Percentiles rank a stretch among this genome's conserved stretches.
These are phyloP conservation scores for Gobius niger DNA, from an alignment of 2,113 vertebrate genomes.

Conservation along the genomic window DNA sequence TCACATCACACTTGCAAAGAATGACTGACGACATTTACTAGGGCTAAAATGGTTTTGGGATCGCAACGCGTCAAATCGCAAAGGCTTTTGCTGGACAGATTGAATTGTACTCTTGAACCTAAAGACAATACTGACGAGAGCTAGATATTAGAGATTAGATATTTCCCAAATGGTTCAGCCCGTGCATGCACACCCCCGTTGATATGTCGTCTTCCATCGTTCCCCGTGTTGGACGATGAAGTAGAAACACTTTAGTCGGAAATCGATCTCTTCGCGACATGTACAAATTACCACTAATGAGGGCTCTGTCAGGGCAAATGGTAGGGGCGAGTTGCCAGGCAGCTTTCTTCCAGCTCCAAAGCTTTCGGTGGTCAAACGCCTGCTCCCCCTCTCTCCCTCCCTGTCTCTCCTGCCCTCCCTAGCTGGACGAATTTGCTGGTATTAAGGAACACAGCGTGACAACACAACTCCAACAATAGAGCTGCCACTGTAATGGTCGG, in stretches of 20 bases:
- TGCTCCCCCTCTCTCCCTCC: slow-evolving; percentile 37
- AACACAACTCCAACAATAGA: slow-evolving; percentile 44
- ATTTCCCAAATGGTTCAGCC: neutral
- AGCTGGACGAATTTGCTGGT: slow-evolving; percentile 51
- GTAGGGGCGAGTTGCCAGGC: slow-evolving; percentile 45
- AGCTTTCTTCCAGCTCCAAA: slow-evolving; percentile 46
- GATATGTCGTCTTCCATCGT: neutral
- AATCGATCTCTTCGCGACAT: slow-evolving; percentile 60
- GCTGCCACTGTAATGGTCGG: slow-evolving; percentile 45
- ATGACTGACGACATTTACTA: too few species aligned
- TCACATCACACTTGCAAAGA: neutral
- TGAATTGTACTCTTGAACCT: too few species aligned
- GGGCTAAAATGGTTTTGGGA: too few species aligned
- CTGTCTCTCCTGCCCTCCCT: slow-evolving; percentile 44
- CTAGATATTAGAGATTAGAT: slow-evolving; percentile 3
- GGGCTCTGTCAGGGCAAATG: slow-evolving; percentile 69
- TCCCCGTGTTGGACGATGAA: slow-evolving; percentile 68
- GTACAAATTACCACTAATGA: slow-evolving; percentile 75
- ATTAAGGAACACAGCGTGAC: slow-evolving; percentile 16
- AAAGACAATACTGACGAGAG: too few species aligned
- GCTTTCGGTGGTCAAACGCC: slow-evolving; percentile 33
- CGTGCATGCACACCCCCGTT: too few species aligned
- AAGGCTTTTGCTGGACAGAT: too few species aligned
- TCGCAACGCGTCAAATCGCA: too few species aligned
- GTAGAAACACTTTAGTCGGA: slow-evolving; percentile 61